Conservation (phyloP, 2,113 vertebrate species). For the Hyla sarda region DNA sequence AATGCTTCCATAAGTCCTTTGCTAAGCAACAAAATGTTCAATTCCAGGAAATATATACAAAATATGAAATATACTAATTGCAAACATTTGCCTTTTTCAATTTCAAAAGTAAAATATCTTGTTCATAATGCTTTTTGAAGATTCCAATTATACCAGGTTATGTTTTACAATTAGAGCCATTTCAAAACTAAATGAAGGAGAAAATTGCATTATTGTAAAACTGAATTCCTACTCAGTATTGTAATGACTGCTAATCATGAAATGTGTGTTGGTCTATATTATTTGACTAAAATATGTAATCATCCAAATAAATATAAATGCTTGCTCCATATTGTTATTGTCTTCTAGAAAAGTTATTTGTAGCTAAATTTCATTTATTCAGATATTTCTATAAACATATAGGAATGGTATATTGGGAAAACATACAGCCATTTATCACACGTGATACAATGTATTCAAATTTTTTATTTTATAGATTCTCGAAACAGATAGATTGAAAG, state of each 20-base stretch:
- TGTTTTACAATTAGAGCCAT: conserved; percentile 61
- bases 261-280: conserved; percentile 52
- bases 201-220: conserved; percentile 58
- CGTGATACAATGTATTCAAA: background rate
- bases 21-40: background rate
- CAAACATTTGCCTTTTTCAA: conserved; percentile 36
- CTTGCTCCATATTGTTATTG: conserved; percentile 22
- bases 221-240: conserved; percentile 46
- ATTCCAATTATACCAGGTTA: conserved; percentile 62
- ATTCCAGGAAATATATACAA: conserved; percentile 21
- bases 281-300: conserved; percentile 44
- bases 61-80: conserved; percentile 47
- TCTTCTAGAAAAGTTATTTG: background rate
- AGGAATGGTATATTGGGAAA: background rate
- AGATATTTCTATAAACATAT: background rate
- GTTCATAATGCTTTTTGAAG: conserved; percentile 55
- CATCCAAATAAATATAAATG: conserved; percentile 46
- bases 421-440: background rate
- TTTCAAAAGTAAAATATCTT: conserved; percentile 45
- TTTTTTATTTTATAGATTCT: background rate
- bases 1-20: background rate
- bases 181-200: conserved; percentile 59
- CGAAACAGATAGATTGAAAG: no score
- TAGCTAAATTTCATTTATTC: background rate
- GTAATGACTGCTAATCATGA: conserved; percentile 60